Percentiles rank a stretch among this genome's conserved stretches.
phyloP scores from a whole-genome alignment of 2,797 vertebrate species.

The Parambassis ranga region DNA sequence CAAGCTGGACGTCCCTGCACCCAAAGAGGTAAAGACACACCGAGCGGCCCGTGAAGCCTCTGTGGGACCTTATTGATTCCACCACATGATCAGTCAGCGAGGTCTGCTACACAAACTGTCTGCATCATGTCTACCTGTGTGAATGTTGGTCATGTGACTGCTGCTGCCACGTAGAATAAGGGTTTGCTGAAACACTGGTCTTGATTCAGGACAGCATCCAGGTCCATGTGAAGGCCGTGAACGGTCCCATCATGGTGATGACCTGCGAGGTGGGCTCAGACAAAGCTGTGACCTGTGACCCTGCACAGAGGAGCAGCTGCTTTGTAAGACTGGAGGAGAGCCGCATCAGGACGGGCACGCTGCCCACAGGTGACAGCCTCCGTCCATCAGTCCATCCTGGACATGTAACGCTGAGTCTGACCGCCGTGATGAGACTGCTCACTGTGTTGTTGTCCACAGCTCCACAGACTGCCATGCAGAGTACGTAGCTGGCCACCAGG shows the following conservation, averaged over 20 bases:
- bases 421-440: background rate
- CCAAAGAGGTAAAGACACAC: conserved; percentile 86
- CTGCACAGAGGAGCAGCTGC: background rate
- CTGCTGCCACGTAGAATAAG: no score
- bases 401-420: no score
- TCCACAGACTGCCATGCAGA: conserved; percentile 32
- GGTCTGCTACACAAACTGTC: no score
- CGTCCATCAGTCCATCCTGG: no score
- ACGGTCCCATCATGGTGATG: conserved; percentile 84
- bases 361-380: conserved; percentile 52
- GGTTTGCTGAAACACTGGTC: no score
- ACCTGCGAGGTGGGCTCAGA: conserved; percentile 76
- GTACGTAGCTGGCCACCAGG: conserved; percentile 10
- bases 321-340: conserved; percentile 70
- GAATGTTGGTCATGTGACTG: no score
- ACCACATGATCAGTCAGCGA: no score
- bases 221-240: conserved; percentile 85
- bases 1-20: conserved; percentile 87
- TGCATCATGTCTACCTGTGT: no score
- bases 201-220: conserved; percentile 82
- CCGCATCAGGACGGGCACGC: conserved; percentile 32
- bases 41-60: no score
- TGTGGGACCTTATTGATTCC: no score
- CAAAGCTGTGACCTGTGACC: background rate
- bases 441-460: conserved; percentile 5